A percentile compares a stretch with the other conserved stretches of the same genome.
These are phyloP conservation scores for Zonotrichia leucophrys DNA, from an alignment of 2,113 vertebrate genomes.

Conservation along the genomic window DNA sequence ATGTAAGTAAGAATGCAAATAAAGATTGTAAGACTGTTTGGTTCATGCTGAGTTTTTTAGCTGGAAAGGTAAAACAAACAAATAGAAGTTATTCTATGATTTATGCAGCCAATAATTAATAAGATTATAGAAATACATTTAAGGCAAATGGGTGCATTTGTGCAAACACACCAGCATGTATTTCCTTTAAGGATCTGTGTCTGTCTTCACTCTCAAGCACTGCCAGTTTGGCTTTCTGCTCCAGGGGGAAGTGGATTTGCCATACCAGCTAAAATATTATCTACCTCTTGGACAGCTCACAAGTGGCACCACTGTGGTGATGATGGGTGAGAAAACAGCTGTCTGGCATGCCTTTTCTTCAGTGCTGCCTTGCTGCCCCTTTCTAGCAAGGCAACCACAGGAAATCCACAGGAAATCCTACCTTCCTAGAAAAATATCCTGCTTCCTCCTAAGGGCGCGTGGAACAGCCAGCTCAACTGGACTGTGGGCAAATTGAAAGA, in stretches of 20 bases:
- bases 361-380: background rate
- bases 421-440: conserved; percentile 52
- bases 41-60: background rate
- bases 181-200: background rate
- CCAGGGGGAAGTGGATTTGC: background rate
- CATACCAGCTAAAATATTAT: background rate
- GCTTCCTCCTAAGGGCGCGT: background rate
- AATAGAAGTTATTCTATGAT: background rate
- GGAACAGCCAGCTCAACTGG: background rate
- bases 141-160: background rate
- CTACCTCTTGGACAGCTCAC: background rate
- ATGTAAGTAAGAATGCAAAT: background rate
- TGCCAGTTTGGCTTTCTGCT: background rate
- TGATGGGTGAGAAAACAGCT: background rate
- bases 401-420: conserved; percentile 42
- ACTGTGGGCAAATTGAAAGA: background rate
- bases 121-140: background rate
- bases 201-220: background rate
- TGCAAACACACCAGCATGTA: background rate
- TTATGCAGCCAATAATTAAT: background rate
- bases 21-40: background rate
- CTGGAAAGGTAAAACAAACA: background rate
- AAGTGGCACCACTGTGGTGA: background rate
- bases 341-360: background rate
- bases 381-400: background rate